phyloP scores from a whole-genome alignment of 2,113 vertebrate genomes.

The Gymnocephalus cernua region DNA sequence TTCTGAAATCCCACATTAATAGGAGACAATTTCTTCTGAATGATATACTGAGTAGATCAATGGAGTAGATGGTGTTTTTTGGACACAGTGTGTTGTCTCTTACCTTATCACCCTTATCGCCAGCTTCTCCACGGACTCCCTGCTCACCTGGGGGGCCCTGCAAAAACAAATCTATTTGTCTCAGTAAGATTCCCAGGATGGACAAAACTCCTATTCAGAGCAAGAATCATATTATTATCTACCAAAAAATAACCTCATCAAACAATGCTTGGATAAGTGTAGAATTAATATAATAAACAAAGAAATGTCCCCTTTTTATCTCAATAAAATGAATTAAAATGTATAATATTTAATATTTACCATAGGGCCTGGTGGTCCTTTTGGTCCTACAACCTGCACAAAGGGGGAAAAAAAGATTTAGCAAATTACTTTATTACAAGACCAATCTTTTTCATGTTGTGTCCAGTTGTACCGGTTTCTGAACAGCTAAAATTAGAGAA shows the following conservation, averaged over 20 bases:
- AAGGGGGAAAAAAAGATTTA: constrained; percentile 12
- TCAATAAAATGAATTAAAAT: neutral
- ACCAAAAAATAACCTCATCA: neutral
- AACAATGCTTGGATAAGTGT: neutral
- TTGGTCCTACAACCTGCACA: constrained; percentile 91
- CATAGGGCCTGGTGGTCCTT: constrained; percentile 93
- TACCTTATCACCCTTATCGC: constrained; percentile 92
- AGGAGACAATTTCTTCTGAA: neutral
- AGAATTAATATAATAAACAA: neutral
- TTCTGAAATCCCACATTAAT: neutral
- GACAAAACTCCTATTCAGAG: neutral
- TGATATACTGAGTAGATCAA: neutral
- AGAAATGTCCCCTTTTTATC: neutral
- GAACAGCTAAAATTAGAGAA: constrained; percentile 16
- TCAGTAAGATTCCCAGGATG: constrained; percentile 14
- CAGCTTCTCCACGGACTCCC: constrained; percentile 90
- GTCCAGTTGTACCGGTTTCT: neutral
- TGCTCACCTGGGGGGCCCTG: constrained; percentile 94
- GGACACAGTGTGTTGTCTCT: constrained; percentile 42
- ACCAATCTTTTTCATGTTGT: neutral
- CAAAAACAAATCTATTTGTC: constrained; percentile 40
- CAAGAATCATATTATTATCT: neutral
- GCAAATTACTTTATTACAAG: constrained; percentile 8
- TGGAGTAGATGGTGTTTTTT: neutral
- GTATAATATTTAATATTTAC: constrained; percentile 82